Evolutionary conservation across 1,140 invertebrate species (phyloP).

Genomic region (Diachasmimorpha longicaudata): DNA sequence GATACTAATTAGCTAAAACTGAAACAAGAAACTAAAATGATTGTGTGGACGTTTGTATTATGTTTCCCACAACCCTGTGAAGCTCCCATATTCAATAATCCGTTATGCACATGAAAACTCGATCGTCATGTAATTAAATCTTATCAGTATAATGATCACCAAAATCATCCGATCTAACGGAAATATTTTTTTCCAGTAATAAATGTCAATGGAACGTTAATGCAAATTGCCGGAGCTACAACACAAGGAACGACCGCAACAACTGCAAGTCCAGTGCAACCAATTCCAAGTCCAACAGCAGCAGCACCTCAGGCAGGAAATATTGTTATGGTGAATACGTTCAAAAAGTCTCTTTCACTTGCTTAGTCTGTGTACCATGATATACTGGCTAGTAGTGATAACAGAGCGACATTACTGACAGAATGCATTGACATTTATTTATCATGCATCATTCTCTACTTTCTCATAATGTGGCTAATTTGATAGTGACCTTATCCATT

Average conservation of each 20-base stretch:
- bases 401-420: conserved; percentile 48
- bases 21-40: too few relatives aligned
- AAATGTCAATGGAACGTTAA: conserved; percentile 76
- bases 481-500: too few relatives aligned
- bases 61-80: too few relatives aligned
- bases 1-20: too few relatives aligned
- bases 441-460: not conserved
- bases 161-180: too few relatives aligned
- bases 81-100: too few relatives aligned
- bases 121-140: not conserved
- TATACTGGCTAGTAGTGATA: conserved; percentile 56
- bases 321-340: conserved; percentile 68
- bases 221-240: conserved; percentile 68
- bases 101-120: too few relatives aligned
- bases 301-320: conserved; percentile 74
- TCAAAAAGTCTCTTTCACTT: conserved; percentile 52
- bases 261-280: conserved; percentile 61
- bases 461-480: too few relatives aligned
- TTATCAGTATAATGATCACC: not conserved
- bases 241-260: conserved; percentile 61
- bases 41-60: too few relatives aligned
- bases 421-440: not conserved
- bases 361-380: conserved; percentile 48
- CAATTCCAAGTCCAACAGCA: conserved; percentile 65
- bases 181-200: conserved; percentile 65